These are phyloP conservation scores for Tokudaia muenninki DNA, from an alignment of 2,797 vertebrate species.

Conservation along the genomic window DNA sequence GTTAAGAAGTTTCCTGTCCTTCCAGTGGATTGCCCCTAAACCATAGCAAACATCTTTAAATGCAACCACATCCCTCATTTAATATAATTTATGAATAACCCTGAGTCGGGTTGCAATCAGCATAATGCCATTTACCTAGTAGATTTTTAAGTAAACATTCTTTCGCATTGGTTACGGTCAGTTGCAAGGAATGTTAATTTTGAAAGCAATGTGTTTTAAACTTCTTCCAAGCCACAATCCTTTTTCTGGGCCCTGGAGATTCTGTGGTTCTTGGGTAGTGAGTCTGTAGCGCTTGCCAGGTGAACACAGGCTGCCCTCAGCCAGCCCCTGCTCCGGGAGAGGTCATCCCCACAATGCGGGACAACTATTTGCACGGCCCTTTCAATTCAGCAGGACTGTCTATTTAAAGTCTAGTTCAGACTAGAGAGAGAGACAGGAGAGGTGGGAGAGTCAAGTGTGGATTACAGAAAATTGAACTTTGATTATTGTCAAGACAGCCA, in stretches of 20 bases:
- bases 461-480: conserved; percentile 62
- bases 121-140: conserved; percentile 52
- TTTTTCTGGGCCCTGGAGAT: not conserved
- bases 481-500: conserved; percentile 54
- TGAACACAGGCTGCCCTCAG: rapidly evolving
- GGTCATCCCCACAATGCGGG: rapidly evolving
- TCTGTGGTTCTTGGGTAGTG: not conserved
- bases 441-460: not conserved
- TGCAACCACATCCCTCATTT: not conserved
- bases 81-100: conserved; percentile 63
- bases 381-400: not conserved
- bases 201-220: conserved; percentile 14
- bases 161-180: conserved; percentile 40
- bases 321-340: not conserved
- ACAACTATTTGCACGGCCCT: not conserved
- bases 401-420: conserved; percentile 29
- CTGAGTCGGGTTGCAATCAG: not conserved
- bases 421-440: conserved; percentile 41
- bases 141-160: conserved; percentile 67
- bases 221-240: not conserved
- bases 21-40: not conserved
- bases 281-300: not conserved
- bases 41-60: conserved; percentile 39
- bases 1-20: not conserved
- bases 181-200: conserved; percentile 26